Evolutionary conservation across 1,140 invertebrate genomes (phyloP), one percentile per base, ranked within the genome.

Genomic region (Magallana ariakensis): DNA sequence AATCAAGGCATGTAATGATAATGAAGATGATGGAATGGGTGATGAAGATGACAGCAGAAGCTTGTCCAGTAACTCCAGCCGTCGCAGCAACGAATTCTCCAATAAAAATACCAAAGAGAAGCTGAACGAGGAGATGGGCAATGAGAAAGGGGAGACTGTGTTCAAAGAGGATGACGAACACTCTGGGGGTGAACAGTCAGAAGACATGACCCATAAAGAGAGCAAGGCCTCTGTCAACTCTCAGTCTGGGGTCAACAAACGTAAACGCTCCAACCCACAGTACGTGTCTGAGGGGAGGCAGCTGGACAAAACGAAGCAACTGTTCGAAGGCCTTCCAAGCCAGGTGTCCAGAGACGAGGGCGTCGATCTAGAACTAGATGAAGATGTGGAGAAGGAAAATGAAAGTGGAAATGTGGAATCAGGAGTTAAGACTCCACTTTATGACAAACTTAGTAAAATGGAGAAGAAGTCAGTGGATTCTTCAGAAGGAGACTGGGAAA

Each of bases 211-310:
- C 0, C 66, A 85, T 54, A 66, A 16, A 57, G 53, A 53, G 62
- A 66, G 81, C 86, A 70, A 87, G 84, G 56, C 80, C 84, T 26
- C 87, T n/a, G 11, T 70, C 66, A 87, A 57, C 83, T 57, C 89
- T 53, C 90, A 85, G 7, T 46, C 88, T 9, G 85, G 90, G 10
- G 87, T 94, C 83, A 93, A 95, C 93, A 91, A 98, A 87, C 96
- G 98, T 86, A 99, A 99, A 95, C 97, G 98, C 0, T 98, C 98
- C 0, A 98, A 98, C 54, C 98, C 98, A 0, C 98, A 99, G 95
- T 99, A 98, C 97, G 98, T 99, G 0, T 98, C 98, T 94, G 98
- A 98, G 3, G 97, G 98, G 83, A 97, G 97, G 96, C 97, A 98
- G 93, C 96, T 97, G 89, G 94, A 94, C 62, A 91, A 92, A 81